Conservation (phyloP, 2,113 vertebrate species). For the Chrysemys picta region DNA sequence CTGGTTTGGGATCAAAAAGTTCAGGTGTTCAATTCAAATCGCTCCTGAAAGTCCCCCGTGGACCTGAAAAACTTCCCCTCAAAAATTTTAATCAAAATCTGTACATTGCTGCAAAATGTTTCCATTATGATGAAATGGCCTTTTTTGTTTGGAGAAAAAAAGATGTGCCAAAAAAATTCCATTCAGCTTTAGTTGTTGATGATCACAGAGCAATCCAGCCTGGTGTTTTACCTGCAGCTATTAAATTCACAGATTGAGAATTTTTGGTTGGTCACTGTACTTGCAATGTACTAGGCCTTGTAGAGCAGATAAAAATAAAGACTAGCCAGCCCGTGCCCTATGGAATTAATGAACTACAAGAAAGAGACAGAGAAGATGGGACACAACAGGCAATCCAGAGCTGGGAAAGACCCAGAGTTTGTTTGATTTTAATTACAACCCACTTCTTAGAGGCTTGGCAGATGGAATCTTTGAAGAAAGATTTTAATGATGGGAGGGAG, state of each 20-base stretch:
- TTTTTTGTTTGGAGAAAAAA: not conserved
- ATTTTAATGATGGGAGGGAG: not conserved
- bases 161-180: not conserved
- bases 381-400: not conserved
- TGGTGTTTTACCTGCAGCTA: not conserved
- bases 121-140: not conserved
- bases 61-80: not conserved
- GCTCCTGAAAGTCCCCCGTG: not conserved
- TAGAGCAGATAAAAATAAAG: not conserved
- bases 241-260: not conserved
- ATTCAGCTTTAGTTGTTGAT: not conserved
- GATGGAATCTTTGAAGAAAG: not conserved
- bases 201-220: not conserved
- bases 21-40: not conserved
- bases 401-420: not conserved
- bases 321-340: not conserved
- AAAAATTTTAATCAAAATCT: not conserved
- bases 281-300: not conserved
- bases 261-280: not conserved
- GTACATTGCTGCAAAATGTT: not conserved
- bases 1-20: fast-evolving
- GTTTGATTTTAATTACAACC: not conserved
- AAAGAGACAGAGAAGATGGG: not conserved
- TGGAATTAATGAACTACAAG: not conserved
- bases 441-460: not conserved